Percentiles rank a stretch among this genome's conserved stretches.
phyloP scores from a whole-genome alignment of 2,888 invertebrate genomes.

The Pollenia amentaria region DNA sequence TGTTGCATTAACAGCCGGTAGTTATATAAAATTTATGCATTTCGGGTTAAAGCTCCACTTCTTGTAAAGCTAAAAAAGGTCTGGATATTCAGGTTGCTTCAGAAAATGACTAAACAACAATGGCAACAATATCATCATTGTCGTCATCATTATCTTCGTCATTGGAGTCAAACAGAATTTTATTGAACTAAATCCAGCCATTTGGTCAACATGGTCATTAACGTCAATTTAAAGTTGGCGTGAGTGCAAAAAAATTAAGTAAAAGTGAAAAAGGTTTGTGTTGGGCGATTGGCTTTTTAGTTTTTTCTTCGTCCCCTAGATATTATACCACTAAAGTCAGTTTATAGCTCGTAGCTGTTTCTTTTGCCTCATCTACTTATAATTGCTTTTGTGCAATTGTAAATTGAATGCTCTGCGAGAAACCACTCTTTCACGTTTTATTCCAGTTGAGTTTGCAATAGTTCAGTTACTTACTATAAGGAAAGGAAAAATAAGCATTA shows the following conservation, averaged over 20 bases:
- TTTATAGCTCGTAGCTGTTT: slow-evolving; percentile 46
- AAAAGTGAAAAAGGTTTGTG: slow-evolving; percentile 53
- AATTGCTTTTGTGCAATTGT: slow-evolving; percentile 47
- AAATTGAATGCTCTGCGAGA: not conserved
- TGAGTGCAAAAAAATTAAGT: slow-evolving; percentile 24
- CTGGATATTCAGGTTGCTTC: not conserved
- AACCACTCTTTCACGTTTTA: not conserved
- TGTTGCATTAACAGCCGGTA: slow-evolving; percentile 54
- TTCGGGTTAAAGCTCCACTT: slow-evolving; percentile 28
- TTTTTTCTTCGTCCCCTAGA: not conserved
- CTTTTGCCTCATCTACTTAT: slow-evolving; percentile 50
- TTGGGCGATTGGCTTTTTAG: not conserved
- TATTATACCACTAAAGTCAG: slow-evolving; percentile 51
- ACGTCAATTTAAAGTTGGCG: slow-evolving; percentile 49
- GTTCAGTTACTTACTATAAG: not conserved
- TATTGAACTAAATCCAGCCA: slow-evolving; percentile 58
- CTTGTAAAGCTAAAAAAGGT: slow-evolving; percentile 24
- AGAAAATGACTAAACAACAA: slow-evolving; percentile 16
- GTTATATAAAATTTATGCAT: slow-evolving; percentile 61
- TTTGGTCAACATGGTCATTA: slow-evolving; percentile 60
- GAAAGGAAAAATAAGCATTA: not conserved
- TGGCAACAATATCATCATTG: slow-evolving; percentile 31
- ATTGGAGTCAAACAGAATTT: slow-evolving; percentile 46
- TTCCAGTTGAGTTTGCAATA: not conserved
- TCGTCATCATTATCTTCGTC: not conserved